Percentiles rank a stretch among this genome's conserved stretches.
Conservation (phyloP, 2,797 vertebrate species). For the Alectoris magna region DNA sequence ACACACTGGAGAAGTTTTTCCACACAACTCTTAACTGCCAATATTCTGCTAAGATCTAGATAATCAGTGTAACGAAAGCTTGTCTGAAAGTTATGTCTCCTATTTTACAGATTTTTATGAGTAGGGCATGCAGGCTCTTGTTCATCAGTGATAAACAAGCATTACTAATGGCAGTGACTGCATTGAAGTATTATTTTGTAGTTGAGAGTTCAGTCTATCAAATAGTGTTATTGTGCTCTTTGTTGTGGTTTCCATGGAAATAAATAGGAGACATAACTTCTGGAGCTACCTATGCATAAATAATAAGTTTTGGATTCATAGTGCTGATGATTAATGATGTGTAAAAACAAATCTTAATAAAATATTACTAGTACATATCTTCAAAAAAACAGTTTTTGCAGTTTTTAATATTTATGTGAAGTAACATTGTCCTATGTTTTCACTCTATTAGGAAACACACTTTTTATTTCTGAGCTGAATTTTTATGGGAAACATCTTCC, state of each 20-base stretch:
- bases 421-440: background rate
- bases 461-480: constrained; percentile 32
- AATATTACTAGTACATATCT: background rate
- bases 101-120: background rate
- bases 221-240: background rate
- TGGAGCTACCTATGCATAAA: background rate
- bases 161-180: background rate
- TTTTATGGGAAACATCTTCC: constrained; percentile 45
- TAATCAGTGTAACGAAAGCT: background rate
- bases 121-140: background rate
- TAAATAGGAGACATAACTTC: background rate
- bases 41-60: background rate
- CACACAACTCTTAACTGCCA: background rate
- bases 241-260: background rate
- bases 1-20: background rate
- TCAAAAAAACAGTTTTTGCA: background rate
- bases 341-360: background rate
- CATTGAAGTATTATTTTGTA: background rate
- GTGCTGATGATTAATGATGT: background rate
- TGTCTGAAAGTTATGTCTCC: background rate
- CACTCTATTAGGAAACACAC: background rate
- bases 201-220: background rate
- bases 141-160: background rate
- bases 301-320: background rate
- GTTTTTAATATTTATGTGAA: background rate